phyloP scores from a whole-genome alignment of 92 coral and sea anemone species.

The Porites cylindrica region DNA sequence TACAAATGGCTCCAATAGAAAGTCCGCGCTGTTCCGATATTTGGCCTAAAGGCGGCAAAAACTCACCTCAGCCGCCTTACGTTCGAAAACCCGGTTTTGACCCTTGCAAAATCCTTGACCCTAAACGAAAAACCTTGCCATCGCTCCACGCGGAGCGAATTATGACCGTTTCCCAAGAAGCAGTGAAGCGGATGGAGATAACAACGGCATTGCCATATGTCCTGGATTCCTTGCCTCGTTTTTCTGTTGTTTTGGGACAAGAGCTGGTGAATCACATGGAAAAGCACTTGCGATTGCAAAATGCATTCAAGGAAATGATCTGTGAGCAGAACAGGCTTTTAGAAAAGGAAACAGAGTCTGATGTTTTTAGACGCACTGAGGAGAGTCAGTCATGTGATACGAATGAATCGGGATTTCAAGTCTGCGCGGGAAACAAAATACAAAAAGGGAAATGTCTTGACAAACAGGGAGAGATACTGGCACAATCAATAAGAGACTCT shows the following conservation, averaged over 20 bases:
- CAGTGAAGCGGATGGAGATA: slow-evolving; percentile 79
- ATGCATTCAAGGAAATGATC: slow-evolving; percentile 1
- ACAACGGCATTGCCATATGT: slow-evolving; percentile 72
- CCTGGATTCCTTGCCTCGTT: slow-evolving; percentile 66
- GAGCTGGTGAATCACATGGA: slow-evolving; percentile 69
- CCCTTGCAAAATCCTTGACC: slow-evolving; percentile 88
- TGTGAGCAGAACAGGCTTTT: not conserved
- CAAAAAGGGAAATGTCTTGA: slow-evolving; percentile 45
- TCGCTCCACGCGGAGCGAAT: slow-evolving; percentile 88
- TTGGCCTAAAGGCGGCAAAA: slow-evolving; percentile 48
- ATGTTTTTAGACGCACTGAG: not conserved
- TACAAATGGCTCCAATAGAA: slow-evolving; percentile 52
- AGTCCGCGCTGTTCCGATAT: slow-evolving; percentile 42
- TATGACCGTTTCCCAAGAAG: slow-evolving; percentile 84
- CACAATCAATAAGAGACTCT: slow-evolving; percentile 69
- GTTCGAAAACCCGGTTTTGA: slow-evolving; percentile 29
- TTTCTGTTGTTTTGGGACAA: slow-evolving; percentile 74
- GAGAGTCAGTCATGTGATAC: not conserved
- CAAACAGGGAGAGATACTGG: slow-evolving; percentile 52
- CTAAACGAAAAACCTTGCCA: slow-evolving; percentile 76
- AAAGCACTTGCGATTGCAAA: slow-evolving; percentile 51
- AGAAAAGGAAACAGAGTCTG: not conserved
- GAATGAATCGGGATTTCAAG: not conserved
- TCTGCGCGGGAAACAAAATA: not conserved
- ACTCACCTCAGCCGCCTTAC: slow-evolving; percentile 8